Conservation (phyloP, 2,888 invertebrate species). For the Noctua comes region DNA sequence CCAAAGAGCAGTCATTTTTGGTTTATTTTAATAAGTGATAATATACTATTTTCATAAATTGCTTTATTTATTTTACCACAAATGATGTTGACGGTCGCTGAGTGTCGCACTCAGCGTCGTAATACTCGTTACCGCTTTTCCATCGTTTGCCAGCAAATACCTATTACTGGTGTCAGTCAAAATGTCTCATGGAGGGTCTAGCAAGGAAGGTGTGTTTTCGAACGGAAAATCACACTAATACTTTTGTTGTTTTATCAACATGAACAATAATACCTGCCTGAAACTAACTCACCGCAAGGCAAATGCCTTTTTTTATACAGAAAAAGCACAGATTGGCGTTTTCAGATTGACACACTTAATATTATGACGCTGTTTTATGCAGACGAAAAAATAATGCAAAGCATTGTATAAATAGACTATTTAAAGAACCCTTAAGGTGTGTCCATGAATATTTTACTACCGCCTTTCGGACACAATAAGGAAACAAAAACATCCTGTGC, state of each 20-base stretch:
- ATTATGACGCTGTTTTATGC: neutral
- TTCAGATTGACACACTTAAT: neutral
- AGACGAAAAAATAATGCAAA: neutral
- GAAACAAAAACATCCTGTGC: conserved; percentile 38
- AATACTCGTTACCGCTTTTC: neutral
- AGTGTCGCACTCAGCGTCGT: neutral
- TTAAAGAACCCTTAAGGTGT: neutral
- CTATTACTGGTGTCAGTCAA: neutral
- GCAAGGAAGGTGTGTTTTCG: neutral
- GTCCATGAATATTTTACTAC: conserved; percentile 31
- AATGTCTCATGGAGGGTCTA: neutral
- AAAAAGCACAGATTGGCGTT: neutral
- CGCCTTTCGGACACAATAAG: conserved; percentile 15
- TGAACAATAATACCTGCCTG: neutral
- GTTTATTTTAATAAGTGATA: too few relatives aligned
- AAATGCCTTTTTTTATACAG: neutral
- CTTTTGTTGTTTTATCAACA: neutral
- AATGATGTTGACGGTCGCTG: neutral
- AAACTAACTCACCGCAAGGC: neutral
- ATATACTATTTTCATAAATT: too few relatives aligned
- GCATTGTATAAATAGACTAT: conserved; percentile 3
- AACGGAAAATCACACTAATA: neutral
- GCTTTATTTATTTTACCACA: neutral
- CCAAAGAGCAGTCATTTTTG: neutral
- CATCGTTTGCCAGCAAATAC: neutral